A percentile compares a stretch with the other conserved stretches of the same genome.
Conservation (phyloP, 2,888 invertebrate species). For the Geotrupes spiniger region DNA sequence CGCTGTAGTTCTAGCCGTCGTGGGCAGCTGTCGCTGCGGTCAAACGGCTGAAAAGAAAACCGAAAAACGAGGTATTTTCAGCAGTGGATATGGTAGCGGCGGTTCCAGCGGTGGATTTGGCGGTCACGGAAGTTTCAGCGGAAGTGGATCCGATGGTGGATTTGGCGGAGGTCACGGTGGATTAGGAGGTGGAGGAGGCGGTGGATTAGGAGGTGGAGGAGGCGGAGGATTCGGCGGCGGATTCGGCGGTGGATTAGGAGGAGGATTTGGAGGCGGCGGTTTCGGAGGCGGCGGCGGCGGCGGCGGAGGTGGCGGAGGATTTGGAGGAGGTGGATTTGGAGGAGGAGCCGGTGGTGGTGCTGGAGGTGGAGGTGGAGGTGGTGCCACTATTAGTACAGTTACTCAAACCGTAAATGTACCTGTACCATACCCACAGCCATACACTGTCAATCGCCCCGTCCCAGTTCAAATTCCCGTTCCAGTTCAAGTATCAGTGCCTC, state of each 20-base stretch:
- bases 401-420: constrained; percentile 51
- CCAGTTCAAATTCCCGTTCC: constrained; percentile 56
- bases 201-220: constrained; percentile 26
- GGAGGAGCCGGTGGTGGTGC: too few species aligned
- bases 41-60: constrained; percentile 19
- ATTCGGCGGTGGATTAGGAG: constrained; percentile 21
- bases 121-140: constrained; percentile 15
- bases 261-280: constrained; percentile 22
- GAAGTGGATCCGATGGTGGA: constrained; percentile 17
- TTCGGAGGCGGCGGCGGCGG: constrained; percentile 21
- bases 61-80: constrained; percentile 26
- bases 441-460: constrained; percentile 51
- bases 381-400: constrained; percentile 42
- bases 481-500: constrained; percentile 53
- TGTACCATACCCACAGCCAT: constrained; percentile 46
- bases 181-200: constrained; percentile 13
- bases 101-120: constrained; percentile 22
- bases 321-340: constrained; percentile 32
- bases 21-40: constrained; percentile 23
- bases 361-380: constrained; percentile 36
- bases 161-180: too few species aligned
- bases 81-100: constrained; percentile 29
- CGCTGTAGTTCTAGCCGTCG: constrained; percentile 33
- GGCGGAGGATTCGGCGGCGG: constrained; percentile 24
- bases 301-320: constrained; percentile 14